Evolutionary conservation across 2,888 invertebrate species (phyloP).

Genomic region (Orthosia incerta): DNA sequence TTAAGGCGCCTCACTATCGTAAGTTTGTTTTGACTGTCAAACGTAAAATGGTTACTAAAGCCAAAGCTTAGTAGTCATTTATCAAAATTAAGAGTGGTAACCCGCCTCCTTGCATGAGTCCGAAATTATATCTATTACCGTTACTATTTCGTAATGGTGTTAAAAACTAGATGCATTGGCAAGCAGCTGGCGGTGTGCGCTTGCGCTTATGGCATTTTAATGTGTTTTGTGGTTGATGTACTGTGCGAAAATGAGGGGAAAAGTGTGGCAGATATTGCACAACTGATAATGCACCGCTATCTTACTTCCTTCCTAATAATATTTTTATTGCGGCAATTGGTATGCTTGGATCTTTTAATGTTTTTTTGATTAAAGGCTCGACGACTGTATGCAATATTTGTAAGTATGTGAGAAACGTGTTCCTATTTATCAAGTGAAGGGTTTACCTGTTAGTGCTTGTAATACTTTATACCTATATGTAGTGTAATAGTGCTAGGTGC

Average conservation of each 20-base stretch:
- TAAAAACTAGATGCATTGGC: constrained; percentile 43
- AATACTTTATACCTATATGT: no score
- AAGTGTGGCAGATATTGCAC: neutral
- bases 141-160: constrained; percentile 69
- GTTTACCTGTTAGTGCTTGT: no score
- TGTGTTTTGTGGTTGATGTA: constrained; percentile 36
- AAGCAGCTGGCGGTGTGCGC: constrained; percentile 4
- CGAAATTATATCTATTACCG: constrained; percentile 68
- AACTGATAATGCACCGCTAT: neutral
- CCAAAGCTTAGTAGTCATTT: constrained; percentile 72
- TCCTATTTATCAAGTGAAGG: no score
- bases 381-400: no score
- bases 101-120: constrained; percentile 70
- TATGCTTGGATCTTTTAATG: neutral
- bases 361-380: neutral
- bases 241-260: constrained; percentile 24
- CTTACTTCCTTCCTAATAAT: neutral
- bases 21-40: constrained; percentile 46
- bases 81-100: constrained; percentile 81
- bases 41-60: constrained; percentile 45
- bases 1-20: constrained; percentile 23
- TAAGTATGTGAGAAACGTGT: no score
- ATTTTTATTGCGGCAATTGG: neutral
- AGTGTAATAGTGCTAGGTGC: no score
- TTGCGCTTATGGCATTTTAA: constrained; percentile 53